phyloP scores from a whole-genome alignment of 64 coral and sea anemone species.

The Stylophora pistillata region DNA sequence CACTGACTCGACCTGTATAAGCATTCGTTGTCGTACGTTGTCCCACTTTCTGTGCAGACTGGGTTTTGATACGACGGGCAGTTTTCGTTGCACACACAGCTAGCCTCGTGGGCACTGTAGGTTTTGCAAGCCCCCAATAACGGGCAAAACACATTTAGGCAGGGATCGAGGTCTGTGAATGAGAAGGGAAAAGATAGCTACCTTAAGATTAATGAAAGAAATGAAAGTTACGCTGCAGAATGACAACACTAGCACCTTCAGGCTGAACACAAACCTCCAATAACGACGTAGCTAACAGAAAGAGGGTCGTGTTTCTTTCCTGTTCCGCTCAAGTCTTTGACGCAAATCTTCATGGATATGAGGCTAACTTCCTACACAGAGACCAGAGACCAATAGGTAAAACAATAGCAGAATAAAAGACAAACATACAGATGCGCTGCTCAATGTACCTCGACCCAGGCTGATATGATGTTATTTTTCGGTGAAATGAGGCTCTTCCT shows the following conservation, averaged over 20 bases:
- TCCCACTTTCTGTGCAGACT: not conserved
- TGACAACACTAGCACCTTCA: no score
- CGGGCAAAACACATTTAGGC: conserved; percentile 19
- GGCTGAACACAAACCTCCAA: not conserved
- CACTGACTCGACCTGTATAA: not conserved
- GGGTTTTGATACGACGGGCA: conserved; percentile 60
- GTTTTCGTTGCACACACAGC: conserved; percentile 45
- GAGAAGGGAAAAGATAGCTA: not conserved
- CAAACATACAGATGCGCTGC: no score
- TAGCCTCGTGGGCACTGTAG: conserved; percentile 45
- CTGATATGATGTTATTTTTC: conserved; percentile 1
- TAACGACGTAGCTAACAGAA: not conserved
- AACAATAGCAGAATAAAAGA: not conserved
- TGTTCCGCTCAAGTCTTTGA: not conserved
- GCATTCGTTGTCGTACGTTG: not conserved
- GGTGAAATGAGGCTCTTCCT: not conserved
- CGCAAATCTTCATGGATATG: not conserved
- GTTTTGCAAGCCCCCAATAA: conserved; percentile 23
- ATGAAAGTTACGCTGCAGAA: no score
- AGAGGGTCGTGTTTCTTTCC: not conserved
- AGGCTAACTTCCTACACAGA: not conserved
- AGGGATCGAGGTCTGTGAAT: conserved; percentile 6
- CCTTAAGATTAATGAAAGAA: no score
- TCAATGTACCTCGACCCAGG: not conserved
- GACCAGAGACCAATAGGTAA: not conserved